Evolutionary conservation across 2,888 invertebrate species (phyloP), one percentile per base, ranked within the genome.

Genomic region (Drosophila nr. perissopoda): DNA sequence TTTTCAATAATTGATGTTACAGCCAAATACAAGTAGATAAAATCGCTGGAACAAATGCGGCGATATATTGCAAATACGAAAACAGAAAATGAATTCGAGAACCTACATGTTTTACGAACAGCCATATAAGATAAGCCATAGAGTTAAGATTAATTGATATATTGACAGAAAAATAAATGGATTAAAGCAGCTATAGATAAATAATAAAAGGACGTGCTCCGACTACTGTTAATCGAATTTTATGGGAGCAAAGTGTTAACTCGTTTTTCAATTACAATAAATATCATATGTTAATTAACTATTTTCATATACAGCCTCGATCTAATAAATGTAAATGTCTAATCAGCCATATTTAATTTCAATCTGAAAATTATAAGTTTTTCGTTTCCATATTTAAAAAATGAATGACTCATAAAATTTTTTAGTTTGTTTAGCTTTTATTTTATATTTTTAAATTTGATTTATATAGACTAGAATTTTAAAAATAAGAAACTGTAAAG

Each of bases 1-100:
- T 56, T 52, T 71, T 83, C 42, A 88, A 79, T 87, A 79, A 79
- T 82, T 84, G 54, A 84, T 82, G 61, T 34, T 42, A 40, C 57
- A 40, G 60, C 49, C 42, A 42, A 60, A 56, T 40, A 42, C 49
- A n/a, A 27, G 27, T 48, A 65, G 70, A 82, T 69, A 67, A 73
- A 73, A 64, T 68, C 52, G 62, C 57, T 57, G 42, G 42, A 85
- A 63, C 61, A 74, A 82, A 68, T 74, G 65, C 33, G 62, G 54
- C 31, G 34, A 67, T 56, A 59, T 63, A 49, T 34, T 49, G 38
- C 38, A 38, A 53, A 51, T 25, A 63, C 62, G 56, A 62, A 65
- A 57, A 38, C 53, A 67, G 72, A 72, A 76, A 70, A 62, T 66
- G 64, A 73, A 81, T 71, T 70, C 65, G 38, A 51, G 51, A 56